Evolutionary conservation across 2,888 invertebrate species (phyloP), one percentile per base, ranked within the genome.

Genomic region (Coronaproctus castanopsis): DNA sequence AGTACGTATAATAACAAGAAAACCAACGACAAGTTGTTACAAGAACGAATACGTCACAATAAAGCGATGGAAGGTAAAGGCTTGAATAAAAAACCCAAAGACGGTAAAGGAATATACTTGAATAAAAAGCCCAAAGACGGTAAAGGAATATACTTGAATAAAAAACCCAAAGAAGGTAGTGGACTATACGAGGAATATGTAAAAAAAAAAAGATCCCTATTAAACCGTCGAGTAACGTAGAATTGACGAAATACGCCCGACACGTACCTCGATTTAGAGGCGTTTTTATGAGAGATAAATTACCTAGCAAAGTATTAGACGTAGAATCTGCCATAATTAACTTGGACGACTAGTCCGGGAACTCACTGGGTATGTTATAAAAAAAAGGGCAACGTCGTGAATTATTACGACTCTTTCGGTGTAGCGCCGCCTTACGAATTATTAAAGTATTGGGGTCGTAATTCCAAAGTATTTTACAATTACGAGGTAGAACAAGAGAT

Each of bases 391-490:
- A 61, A 67, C 57, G 52, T 65, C 24, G 64, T 68, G 22, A 62
- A 66, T 54, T 72, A 71, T 63, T 71, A 68, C 65, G 70, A 71
- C 61, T 69, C 69, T 58, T 71, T 69, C 62, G 70, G 70, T 5
- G 67, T 71, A 63, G 63, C 70, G 22, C 64, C 64, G 57, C 62
- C 61, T 1, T 70, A 69, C 1, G 68, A 53, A 24, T 57, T 62
- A 23, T 5, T 59, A 5, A 24, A 21, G 1, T 53, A 56, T 20
- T 62, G 55, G 19, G 57, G 57, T 19, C 54, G 57, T 14, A 52
- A 23, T 10, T 3, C 24, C 10, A 50, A 20, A 3, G 51, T 63
- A 10, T 22, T 56, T 1, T 62, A 62, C 52, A 63, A 63, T 50
- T 60, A 57, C 20, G 52, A 57, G 8, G 24, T 55, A 60, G 18